Conservation (phyloP, 2,888 invertebrate species). For the Lepetodrilus schrolli region DNA sequence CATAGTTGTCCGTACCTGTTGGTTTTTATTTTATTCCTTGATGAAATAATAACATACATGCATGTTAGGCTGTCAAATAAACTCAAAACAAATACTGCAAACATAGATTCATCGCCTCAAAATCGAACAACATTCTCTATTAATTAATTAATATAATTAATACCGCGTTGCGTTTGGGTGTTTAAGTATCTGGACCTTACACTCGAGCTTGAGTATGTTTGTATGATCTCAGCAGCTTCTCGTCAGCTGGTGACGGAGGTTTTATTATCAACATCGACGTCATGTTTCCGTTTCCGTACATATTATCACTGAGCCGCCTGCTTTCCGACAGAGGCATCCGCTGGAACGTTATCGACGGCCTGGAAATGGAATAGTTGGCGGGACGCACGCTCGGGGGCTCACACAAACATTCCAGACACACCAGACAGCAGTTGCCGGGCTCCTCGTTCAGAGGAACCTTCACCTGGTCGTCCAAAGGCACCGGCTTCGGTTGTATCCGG, state of each 20-base stretch:
- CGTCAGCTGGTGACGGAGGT: conserved; percentile 20
- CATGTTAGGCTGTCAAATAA: no score
- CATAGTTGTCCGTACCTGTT: no score
- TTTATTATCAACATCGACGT: conserved; percentile 1
- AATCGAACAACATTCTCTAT: no score
- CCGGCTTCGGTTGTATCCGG: conserved; percentile 17
- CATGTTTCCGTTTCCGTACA: conserved; percentile 22
- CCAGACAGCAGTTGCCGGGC: conserved; percentile 49
- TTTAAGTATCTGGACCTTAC: no score
- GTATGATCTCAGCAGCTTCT: conserved; percentile 15
- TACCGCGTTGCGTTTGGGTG: no score
- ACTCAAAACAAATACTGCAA: no score
- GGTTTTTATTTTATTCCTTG: no score
- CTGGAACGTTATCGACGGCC: conserved; percentile 5
- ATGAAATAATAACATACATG: no score
- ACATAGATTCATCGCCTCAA: no score
- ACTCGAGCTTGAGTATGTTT: neutral
- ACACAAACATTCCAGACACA: conserved; percentile 59
- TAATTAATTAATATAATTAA: no score
- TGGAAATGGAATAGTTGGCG: conserved; percentile 26
- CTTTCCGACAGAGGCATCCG: conserved; percentile 29
- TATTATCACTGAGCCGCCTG: conserved; percentile 20
- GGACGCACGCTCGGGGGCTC: conserved; percentile 46
- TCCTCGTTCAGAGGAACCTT: conserved; percentile 34
- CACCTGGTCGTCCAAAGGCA: conserved; percentile 12